phyloP scores from a whole-genome alignment of 2,888 invertebrate species.

The Pasiphila rectangulata region DNA sequence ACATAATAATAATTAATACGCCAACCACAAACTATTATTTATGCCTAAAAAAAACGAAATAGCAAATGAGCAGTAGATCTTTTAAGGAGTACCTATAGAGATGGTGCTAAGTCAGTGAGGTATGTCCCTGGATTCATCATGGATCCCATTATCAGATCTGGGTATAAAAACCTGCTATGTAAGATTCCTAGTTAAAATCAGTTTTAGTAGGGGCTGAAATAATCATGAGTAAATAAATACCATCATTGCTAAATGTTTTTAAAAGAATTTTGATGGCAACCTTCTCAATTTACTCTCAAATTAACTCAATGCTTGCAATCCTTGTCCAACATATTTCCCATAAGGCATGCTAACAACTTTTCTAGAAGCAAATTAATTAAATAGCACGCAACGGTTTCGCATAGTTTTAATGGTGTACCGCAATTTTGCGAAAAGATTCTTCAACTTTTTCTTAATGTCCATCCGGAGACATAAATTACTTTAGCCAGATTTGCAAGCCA shows the following conservation, averaged over 20 bases:
- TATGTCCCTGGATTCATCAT: too few species aligned
- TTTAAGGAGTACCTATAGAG: too few species aligned
- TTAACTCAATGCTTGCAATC: constrained; percentile 3
- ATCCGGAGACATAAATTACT: constrained; percentile 23
- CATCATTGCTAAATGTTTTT: not conserved
- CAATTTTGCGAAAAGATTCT: constrained; percentile 27
- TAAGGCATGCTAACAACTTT: constrained; percentile 26
- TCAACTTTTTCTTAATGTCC: constrained; percentile 19
- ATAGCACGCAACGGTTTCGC: constrained; percentile 28
- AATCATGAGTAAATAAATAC: constrained; percentile 10
- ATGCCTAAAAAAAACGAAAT: too few species aligned
- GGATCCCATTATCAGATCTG: too few species aligned
- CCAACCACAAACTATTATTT: too few species aligned
- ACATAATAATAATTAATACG: too few species aligned
- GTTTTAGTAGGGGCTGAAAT: not conserved
- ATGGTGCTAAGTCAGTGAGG: too few species aligned
- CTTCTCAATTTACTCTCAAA: constrained; percentile 12
- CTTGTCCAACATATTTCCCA: constrained; percentile 19
- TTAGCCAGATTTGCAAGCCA: constrained; percentile 25
- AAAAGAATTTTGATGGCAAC: constrained; percentile 3
- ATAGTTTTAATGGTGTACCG: constrained; percentile 22
- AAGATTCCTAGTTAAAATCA: not conserved
- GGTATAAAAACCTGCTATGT: too few species aligned
- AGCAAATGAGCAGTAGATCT: too few species aligned
- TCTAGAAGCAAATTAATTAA: constrained; percentile 31